Evolutionary conservation across 2,113 vertebrate species (phyloP), one percentile per base, ranked within the genome.

Genomic region (Cavia porcellus): DNA sequence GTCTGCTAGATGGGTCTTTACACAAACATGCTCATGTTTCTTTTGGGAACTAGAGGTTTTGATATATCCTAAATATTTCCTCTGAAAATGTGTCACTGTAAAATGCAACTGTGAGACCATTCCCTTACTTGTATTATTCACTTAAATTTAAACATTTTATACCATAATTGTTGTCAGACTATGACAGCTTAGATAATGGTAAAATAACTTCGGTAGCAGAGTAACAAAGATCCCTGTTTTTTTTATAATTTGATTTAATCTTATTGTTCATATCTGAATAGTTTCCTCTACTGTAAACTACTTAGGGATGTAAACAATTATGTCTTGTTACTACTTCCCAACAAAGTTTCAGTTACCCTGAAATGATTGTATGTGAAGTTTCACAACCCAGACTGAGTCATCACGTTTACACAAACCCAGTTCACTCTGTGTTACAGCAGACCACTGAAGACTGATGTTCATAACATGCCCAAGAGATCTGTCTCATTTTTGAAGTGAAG

Each of bases 21-120:
- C 42, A 86, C 72, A 94, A 87, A 55, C 80, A 22, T 91, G 66
- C 42, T 93, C 92, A 13, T 42, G 62, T 83, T 85, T 96, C 79
- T 74, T 93, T 89, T 83, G 93, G 68, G 90, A 94, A 75, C 24
- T 72, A 10, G 19, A 84, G 57, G 7, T 90, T 81, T 90, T 97
- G 25, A 86, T 74, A 50, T 79, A 91, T 52, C 22, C 38, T 20
- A 86, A 80, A 28, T 15, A 47, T 0, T 17, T 57, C 8, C 50
- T 68, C 13, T 57, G 9, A 7, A 91, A 55, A 89, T 79, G 19
- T 74, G 59, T 81, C 86, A 66, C 28, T 81, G 14, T 66, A 86
- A 96, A 90, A 85, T 86, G 19, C 20, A 90, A 61, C 81, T 70
- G 22, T 52, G 1, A 64, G 55, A 38, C 45, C 47, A 79, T 95